Evolutionary conservation across 2,113 vertebrate genomes (phyloP).

Genomic region (Paedocypris sp.): DNA sequence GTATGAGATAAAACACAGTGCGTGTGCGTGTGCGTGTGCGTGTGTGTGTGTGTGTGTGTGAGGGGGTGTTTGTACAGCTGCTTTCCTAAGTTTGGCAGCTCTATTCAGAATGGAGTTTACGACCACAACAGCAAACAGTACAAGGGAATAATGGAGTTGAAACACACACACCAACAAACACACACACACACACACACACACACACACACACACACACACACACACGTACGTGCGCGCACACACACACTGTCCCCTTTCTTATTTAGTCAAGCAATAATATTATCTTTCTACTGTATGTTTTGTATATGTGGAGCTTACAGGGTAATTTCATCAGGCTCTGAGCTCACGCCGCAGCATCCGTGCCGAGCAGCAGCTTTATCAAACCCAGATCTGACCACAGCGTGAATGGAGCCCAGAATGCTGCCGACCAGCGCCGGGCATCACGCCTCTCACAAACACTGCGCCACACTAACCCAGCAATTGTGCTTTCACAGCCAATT

Average conservation of each 20-base stretch:
- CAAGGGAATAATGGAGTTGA: slow-evolving; percentile 7
- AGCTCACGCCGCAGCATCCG: slow-evolving; percentile 1
- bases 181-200: slow-evolving; percentile 17
- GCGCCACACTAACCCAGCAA: too few species aligned
- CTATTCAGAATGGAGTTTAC: slow-evolving; percentile 49
- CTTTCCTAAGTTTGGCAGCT: slow-evolving; percentile 24
- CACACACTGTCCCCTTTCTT: too few species aligned
- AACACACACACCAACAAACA: not conserved
- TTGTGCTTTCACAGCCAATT: too few species aligned
- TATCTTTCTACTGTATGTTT: too few species aligned
- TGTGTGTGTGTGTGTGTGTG: not conserved
- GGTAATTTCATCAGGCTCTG: too few species aligned
- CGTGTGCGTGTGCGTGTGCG: not conserved
- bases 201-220: not conserved
- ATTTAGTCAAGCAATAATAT: too few species aligned
- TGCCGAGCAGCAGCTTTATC: not conserved
- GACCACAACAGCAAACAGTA: slow-evolving; percentile 15
- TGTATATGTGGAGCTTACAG: slow-evolving; percentile 19
- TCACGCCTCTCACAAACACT: too few species aligned
- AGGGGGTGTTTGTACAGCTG: slow-evolving; percentile 37
- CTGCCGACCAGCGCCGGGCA: too few species aligned
- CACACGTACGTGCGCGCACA: not conserved
- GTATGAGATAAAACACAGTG: not conserved
- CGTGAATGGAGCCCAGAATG: not conserved
- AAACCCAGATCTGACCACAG: slow-evolving; percentile 18